A percentile compares a stretch with the other conserved stretches of the same genome.
Conservation (phyloP, 2,888 invertebrate genomes). For the Plagodis pulveraria region DNA sequence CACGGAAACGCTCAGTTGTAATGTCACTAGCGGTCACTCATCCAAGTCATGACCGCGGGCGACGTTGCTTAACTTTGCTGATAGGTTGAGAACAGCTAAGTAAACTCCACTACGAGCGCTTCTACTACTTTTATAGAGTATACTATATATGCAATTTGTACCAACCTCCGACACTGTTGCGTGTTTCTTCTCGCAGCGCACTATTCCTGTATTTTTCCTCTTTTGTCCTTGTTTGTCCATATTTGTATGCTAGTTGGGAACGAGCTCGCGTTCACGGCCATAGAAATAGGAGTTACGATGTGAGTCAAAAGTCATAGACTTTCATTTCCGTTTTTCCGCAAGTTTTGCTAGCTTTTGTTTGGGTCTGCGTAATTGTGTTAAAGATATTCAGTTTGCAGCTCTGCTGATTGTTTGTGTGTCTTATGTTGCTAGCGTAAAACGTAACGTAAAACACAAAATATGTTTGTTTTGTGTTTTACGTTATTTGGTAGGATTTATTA, state of each 20-base stretch:
- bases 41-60: too few relatives aligned
- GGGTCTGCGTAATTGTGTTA: slow-evolving; percentile 11
- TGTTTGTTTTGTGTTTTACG: too few relatives aligned
- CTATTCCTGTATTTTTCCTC: slow-evolving; percentile 46
- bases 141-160: neutral
- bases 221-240: slow-evolving; percentile 47
- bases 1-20: too few relatives aligned
- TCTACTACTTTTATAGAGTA: neutral
- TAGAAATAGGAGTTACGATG: slow-evolving; percentile 30
- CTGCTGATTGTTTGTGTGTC: slow-evolving; percentile 10
- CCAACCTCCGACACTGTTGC: slow-evolving; percentile 10
- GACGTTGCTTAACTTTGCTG: too few relatives aligned
- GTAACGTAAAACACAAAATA: too few relatives aligned
- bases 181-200: slow-evolving; percentile 24
- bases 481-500: too few relatives aligned
- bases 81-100: too few relatives aligned
- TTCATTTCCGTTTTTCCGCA: slow-evolving; percentile 23
- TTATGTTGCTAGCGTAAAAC: too few relatives aligned
- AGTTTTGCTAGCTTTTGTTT: slow-evolving; percentile 12
- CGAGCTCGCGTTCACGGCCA: slow-evolving; percentile 32
- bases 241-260: slow-evolving; percentile 43
- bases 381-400: slow-evolving; percentile 12
- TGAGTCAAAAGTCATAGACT: slow-evolving; percentile 29
- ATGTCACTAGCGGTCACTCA: too few relatives aligned
- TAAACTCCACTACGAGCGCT: too few relatives aligned